Evolutionary conservation across 2,113 vertebrate genomes (phyloP).

Genomic region (Progne subis): DNA sequence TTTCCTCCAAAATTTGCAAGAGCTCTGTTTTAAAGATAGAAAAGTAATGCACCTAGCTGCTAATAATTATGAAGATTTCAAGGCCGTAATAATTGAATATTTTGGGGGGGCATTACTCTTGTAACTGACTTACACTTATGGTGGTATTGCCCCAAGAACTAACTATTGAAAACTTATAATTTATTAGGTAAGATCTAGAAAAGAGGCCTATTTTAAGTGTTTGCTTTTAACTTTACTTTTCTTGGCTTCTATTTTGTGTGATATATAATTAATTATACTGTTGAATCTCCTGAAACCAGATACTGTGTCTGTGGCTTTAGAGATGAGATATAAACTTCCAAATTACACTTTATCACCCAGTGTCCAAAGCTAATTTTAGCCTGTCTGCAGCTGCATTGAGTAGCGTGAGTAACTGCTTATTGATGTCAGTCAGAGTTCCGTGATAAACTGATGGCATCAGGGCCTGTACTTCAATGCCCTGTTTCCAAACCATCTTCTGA

Average conservation of each 20-base stretch:
- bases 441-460: background rate
- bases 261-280: background rate
- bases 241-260: background rate
- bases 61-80: background rate
- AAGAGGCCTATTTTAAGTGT: background rate
- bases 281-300: background rate
- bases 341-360: background rate
- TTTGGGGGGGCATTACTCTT: background rate
- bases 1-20: background rate
- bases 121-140: background rate
- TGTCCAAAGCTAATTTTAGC: background rate
- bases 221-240: background rate
- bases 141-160: background rate
- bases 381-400: background rate
- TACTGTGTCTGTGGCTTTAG: background rate
- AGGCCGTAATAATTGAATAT: background rate
- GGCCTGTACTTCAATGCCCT: background rate
- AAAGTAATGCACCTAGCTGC: background rate
- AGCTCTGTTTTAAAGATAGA: background rate
- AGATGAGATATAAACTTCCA: background rate
- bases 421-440: background rate
- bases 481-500: background rate
- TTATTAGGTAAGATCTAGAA: background rate
- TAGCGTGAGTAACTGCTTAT: background rate
- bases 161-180: background rate